Evolutionary conservation across 2,113 vertebrate species (phyloP), one percentile per base, ranked within the genome.

Genomic region (Oncorhynchus gorbuscha): DNA sequence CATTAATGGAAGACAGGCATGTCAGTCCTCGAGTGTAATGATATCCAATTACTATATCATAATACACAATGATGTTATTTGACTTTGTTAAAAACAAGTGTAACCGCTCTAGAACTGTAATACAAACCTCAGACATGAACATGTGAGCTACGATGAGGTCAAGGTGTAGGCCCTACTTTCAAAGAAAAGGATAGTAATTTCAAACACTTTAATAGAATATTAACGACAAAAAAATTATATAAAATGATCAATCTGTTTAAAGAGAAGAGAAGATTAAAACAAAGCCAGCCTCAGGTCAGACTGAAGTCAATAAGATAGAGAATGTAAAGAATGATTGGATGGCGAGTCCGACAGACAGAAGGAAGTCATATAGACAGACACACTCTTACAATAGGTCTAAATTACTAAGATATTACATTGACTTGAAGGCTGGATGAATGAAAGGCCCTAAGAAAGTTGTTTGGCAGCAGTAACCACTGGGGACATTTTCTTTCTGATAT

Each of bases 341-440:
- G 59, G 59, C 4, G 18, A 8, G 59, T 62, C 0, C 9, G 8
- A 45, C 39, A 62, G 59, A 62, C 59, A 55, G 59, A 24, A 16
- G 6, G 2, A 22, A n/a, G 59, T 62, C 59, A 62, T n/a, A 62
- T 7, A 62, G 7, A 39, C 30, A 69, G 8, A 69, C 67, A 68
- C 28, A 32, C 65, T 67, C 32, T 69, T 35, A 69, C 67, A 69
- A 39, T 22, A 69, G 67, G 67, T 32, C 67, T 69, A 39, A 18
- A 69, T 69, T 14, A 39, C 30, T 39, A 32, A 69, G 67, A 28
- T 12, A 5, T 32, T 32, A 68, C 3, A 32, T 24, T 58, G 16
- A 58, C 55, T 58, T 12, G 66, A 32, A 16, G 18, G 13, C 67
- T 69, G 16, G 14, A 28, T 39, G 67, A 69, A 69, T 69, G 67